These are phyloP conservation scores for Bicyclus anynana DNA, from an alignment of 1,140 invertebrate genomes.

Conservation along the genomic window DNA sequence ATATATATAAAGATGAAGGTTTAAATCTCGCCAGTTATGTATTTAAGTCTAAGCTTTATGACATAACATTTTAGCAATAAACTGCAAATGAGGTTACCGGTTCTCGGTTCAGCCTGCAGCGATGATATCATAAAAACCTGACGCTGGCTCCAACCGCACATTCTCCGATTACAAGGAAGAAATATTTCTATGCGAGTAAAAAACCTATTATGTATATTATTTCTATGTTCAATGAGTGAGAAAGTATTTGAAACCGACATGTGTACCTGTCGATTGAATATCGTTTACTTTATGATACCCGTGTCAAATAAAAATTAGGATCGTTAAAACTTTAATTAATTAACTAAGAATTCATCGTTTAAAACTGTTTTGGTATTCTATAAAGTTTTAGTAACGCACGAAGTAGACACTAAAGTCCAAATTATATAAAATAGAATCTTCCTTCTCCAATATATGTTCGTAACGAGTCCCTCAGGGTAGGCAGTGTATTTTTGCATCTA, in stretches of 20 bases:
- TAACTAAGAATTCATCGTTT: too few relatives aligned
- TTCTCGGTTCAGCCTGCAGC: neutral
- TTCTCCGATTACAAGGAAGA: conserved; percentile 6
- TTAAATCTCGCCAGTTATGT: too few relatives aligned
- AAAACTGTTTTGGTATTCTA: too few relatives aligned
- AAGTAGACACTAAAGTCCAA: too few relatives aligned
- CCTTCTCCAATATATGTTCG: too few relatives aligned
- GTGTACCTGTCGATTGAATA: neutral
- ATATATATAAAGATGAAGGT: too few relatives aligned
- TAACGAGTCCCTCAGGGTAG: too few relatives aligned
- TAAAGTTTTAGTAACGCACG: too few relatives aligned
- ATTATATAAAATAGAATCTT: too few relatives aligned
- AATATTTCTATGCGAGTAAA: neutral
- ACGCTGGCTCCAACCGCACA: neutral
- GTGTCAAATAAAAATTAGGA: too few relatives aligned
- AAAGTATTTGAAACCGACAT: neutral
- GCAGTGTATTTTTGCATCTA: too few relatives aligned
- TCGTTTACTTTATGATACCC: neutral
- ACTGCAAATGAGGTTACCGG: neutral
- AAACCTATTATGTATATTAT: neutral
- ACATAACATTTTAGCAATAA: neutral
- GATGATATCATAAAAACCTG: neutral
- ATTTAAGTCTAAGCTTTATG: neutral
- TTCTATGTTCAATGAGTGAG: conserved; percentile 3
- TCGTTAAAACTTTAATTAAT: too few relatives aligned